Percentiles rank a stretch among this genome's conserved stretches.
Evolutionary conservation across 2,888 invertebrate species (phyloP).

Genomic region (Willowsia nigromaculata): DNA sequence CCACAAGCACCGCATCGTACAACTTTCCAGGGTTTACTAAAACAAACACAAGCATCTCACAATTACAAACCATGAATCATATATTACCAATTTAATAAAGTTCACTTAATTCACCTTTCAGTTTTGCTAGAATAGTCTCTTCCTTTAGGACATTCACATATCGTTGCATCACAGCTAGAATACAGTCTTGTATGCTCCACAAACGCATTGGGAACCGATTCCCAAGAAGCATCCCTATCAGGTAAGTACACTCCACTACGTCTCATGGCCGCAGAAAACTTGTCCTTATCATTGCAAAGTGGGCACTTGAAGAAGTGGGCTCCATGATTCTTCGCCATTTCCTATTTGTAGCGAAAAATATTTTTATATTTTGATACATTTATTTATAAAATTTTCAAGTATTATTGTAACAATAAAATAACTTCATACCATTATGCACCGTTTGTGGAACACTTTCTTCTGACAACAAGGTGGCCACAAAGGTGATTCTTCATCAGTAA

Average conservation of each 20-base stretch:
- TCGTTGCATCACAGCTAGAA: conserved; percentile 83
- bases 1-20: conserved; percentile 83
- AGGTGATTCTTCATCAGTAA: conserved; percentile 81
- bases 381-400: background rate
- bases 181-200: conserved; percentile 86
- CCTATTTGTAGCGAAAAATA: conserved; percentile 83
- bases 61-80: background rate
- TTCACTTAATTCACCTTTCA: conserved; percentile 28
- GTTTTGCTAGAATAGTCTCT: conserved; percentile 81
- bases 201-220: conserved; percentile 88
- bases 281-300: conserved; percentile 87
- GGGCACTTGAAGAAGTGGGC: conserved; percentile 91
- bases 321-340: conserved; percentile 87
- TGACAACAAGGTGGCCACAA: conserved; percentile 89
- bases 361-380: background rate
- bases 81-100: background rate
- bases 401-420: no score
- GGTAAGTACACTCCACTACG: conserved; percentile 89
- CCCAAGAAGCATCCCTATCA: conserved; percentile 92
- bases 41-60: background rate
- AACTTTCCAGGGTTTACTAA: conserved; percentile 81
- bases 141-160: conserved; percentile 85
- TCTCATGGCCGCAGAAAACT: conserved; percentile 84
- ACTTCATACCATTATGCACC: conserved; percentile 85
- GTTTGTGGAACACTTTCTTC: conserved; percentile 88